Base-by-base conservation (phyloP, 2,113 vertebrate genomes). In the Brienomyrus brachyistius region DNA sequence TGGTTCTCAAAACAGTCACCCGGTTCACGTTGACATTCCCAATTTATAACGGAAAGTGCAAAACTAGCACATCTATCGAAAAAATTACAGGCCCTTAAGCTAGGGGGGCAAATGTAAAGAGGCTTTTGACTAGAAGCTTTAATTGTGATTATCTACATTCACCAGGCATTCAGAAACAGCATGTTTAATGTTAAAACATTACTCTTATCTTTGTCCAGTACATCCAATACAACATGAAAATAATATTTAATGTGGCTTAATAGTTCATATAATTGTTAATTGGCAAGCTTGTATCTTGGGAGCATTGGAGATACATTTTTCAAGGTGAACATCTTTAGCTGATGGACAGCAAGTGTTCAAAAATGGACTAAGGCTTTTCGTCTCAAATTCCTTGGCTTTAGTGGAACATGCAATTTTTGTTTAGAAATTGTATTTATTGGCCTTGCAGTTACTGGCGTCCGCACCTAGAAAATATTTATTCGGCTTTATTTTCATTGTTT, bases 371-470 rank as follows among this genome's bases (percentile, higher is more conserved):
- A 87, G 90, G 87, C 50, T 90, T 40, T 62, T 90, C 59, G 89
- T 88, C 91, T 88, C 90, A 90, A 91, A 93, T 93, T 92, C 90
- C 91, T 90, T 82, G 91, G 82, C 90, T 92, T 92, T 91, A 92
- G 89, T 91, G 89, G 88, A 92, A 91, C 91, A 93, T 90, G 92
- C 90, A 92, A 89, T 91, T 92, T 92, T 93, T 94, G 91, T 92
- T 92, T 91, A 92, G 91, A 89, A 85, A 91, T 89, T 89, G 86
- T 90, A 93, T 90, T 91, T 90, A 90, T 91, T 91, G 88, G 91
- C 91, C 91, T 84, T 89, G 87, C 89, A 92, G 88, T 90, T 83
- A 88, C 87, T 89, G 84, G 90, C 40, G 84, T 92, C 88, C 4
- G 87, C 45, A 89, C n/a, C 77, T 90, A 84, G 86, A 88, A 80